Percentiles rank a stretch among this genome's conserved stretches.
phyloP scores from a whole-genome alignment of 2,888 invertebrate species.

The Cryptus viduatorius region DNA sequence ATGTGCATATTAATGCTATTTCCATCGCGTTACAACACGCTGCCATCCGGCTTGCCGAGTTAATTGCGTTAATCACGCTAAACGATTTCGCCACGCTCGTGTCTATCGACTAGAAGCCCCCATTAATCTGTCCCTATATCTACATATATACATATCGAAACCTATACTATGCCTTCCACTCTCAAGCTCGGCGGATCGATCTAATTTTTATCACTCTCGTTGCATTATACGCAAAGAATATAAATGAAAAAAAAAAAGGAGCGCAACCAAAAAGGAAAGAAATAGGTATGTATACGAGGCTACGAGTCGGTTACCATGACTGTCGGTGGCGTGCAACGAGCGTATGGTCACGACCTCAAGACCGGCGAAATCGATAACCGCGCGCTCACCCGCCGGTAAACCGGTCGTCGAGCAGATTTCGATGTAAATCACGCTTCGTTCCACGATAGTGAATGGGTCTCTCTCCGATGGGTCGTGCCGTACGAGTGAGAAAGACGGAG shows the following conservation, averaged over 20 bases:
- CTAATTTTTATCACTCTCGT: background rate
- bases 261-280: background rate
- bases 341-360: conserved; percentile 62
- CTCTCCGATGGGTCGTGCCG: conserved; percentile 19
- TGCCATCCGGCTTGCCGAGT: conserved; percentile 14
- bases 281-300: conserved; percentile 9
- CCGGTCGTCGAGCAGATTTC: conserved; percentile 74
- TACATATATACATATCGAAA: background rate
- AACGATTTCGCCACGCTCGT: conserved; percentile 67
- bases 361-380: conserved; percentile 69
- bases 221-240: background rate
- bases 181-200: background rate
- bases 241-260: conserved; percentile 3
- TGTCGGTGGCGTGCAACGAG: conserved; percentile 47
- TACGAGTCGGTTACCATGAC: conserved; percentile 8
- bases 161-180: conserved; percentile 43
- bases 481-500: conserved; percentile 35
- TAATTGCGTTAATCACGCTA: conserved; percentile 66
- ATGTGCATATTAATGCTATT: too few relatives aligned
- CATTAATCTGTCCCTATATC: background rate
- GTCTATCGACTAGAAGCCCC: conserved; percentile 16
- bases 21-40: too few relatives aligned
- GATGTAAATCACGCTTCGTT: conserved; percentile 77
- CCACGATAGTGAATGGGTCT: conserved; percentile 71
- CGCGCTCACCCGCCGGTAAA: conserved; percentile 60